Conservation (phyloP, 1,140 invertebrate species). For the Pantala flavescens region DNA sequence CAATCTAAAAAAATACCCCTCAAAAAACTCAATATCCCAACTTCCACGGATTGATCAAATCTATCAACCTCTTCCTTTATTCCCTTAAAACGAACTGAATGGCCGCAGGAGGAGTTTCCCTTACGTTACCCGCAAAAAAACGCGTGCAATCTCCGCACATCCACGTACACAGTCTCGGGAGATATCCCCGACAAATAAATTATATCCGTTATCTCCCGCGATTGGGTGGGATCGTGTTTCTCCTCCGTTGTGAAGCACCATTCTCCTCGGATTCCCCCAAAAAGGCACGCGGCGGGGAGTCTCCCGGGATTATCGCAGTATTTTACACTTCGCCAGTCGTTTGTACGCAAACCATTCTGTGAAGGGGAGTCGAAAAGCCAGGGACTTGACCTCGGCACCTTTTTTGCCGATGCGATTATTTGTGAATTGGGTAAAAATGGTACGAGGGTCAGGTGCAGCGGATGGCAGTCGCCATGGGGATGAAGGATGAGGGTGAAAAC, state of each 20-base stretch:
- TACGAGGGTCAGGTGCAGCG: not conserved
- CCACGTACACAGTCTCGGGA: no score
- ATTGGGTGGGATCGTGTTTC: no score
- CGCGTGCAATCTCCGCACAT: no score
- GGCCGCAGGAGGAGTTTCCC: no score
- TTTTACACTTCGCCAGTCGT: not conserved
- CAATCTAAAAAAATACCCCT: no score
- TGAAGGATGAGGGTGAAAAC: not conserved
- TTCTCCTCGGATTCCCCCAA: not conserved
- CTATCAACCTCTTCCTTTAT: no score
- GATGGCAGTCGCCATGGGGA: not conserved
- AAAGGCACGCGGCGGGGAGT: not conserved
- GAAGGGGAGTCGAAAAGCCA: not conserved
- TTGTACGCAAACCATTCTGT: not conserved
- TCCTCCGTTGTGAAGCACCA: not conserved
- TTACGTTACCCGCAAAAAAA: no score
- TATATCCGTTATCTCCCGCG: no score
- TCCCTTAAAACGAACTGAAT: no score
- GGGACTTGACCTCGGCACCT: not conserved
- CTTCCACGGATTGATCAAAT: no score
- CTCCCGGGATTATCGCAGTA: not conserved
- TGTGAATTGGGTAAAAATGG: constrained; percentile 6
- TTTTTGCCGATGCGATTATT: not conserved
- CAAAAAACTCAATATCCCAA: no score
- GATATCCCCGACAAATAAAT: no score